Evolutionary conservation across 2,797 vertebrate species (phyloP), one percentile per base, ranked within the genome.

Genomic region (Carcharodon carcharias): DNA sequence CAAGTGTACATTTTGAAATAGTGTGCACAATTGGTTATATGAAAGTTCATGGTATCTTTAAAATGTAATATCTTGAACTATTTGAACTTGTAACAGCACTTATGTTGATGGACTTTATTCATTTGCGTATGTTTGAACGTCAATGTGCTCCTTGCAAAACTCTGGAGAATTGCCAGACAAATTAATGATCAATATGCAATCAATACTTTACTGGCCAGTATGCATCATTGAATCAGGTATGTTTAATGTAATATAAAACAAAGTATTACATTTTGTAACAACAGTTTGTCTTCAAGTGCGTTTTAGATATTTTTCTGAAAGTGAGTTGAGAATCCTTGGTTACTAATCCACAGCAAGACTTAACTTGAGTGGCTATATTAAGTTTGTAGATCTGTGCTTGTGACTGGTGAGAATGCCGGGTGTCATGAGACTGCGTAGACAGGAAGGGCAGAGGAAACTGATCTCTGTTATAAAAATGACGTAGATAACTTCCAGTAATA

Each of bases 131-230:
- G 69, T 71, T 40, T 95, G 9, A 31, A 73, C 94, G 69, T 95
- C 94, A 95, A 21, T 95, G 28, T 35, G 31, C 67, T 16, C 45
- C 65, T 95, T 95, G 93, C 93, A 69, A 69, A 95, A 95, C 40
- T 21, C 54, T 77, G 50, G 69, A 73, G 54, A 77, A 77, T n/a
- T 73, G 35, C 69, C 94, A 95, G 89, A 21, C 23, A 58, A 94
- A 77, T 56, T 18, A 16, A 77, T 95, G 94, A 45, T 73, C 21
- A 11, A 16, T 73, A 35, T 18, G 67, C 31, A 95, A 56, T 77
- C 94, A 23, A 77, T 73, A 85, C 18, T 21, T 85, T 85, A 45
- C 1, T 85, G 45, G 45, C 82, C 45, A 85, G 45, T 23, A 7
- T 50, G 0, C 21, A 16, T n/a, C 45, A n/a, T 28, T 77, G 31